Conservation (phyloP, 2,797 vertebrate genomes). For the Sebastes steindachneri region DNA sequence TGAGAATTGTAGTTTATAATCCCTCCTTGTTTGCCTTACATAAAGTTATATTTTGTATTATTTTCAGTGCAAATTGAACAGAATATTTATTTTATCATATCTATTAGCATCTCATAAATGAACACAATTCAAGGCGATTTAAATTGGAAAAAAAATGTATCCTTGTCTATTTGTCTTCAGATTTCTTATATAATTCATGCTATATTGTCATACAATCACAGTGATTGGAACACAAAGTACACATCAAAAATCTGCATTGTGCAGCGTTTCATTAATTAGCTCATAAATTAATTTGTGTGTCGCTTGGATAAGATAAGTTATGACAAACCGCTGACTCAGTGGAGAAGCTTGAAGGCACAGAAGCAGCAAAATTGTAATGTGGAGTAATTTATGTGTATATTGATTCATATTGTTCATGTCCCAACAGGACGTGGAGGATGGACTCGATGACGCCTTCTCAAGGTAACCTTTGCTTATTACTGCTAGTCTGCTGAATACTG, state of each 20-base stretch:
- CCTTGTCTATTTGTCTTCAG: background rate
- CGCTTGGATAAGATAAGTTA: background rate
- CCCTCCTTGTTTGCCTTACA: background rate
- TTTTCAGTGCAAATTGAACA: background rate
- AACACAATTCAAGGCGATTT: background rate
- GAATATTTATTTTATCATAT: background rate
- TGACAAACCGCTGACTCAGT: constrained; percentile 21
- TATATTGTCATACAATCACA: background rate
- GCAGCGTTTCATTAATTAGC: background rate
- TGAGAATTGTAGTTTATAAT: background rate
- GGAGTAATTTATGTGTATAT: background rate
- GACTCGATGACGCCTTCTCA: constrained; percentile 83
- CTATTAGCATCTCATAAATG: background rate
- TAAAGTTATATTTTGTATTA: background rate
- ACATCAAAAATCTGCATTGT: background rate
- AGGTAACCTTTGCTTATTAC: constrained; percentile 78
- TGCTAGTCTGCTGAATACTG: background rate
- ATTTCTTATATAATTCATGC: background rate
- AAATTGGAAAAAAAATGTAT: background rate
- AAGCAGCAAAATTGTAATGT: constrained; percentile 5
- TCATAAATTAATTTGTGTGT: background rate
- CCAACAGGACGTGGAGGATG: constrained; percentile 86
- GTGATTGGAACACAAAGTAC: background rate
- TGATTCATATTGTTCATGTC: constrained; percentile 50
- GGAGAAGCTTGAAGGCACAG: background rate